Conservation (phyloP, 2,113 vertebrate species). For the Marmota flaviventris region DNA sequence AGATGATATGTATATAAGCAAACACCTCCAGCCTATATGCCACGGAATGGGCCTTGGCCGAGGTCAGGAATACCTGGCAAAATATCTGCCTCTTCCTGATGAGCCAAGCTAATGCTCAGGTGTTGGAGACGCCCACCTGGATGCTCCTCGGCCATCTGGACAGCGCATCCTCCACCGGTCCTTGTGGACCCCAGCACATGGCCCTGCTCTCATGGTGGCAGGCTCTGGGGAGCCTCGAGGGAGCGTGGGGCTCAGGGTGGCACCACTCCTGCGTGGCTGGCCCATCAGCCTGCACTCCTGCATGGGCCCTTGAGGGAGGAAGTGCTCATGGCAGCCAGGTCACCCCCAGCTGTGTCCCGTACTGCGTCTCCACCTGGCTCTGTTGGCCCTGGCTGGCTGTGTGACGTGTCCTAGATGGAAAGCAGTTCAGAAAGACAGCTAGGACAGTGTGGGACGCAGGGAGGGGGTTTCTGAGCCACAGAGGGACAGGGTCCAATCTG, state of each 20-base stretch:
- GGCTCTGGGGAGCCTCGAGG: background rate
- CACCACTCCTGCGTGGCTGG: accelerated
- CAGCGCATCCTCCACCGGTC: accelerated
- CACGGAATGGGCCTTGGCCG: too few relatives aligned
- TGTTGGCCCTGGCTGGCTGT: background rate
- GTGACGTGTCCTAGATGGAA: too few relatives aligned
- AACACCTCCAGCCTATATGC: too few relatives aligned
- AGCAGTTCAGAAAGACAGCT: background rate
- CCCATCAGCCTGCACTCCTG: background rate
- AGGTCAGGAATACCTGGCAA: too few relatives aligned
- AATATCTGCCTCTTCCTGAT: accelerated
- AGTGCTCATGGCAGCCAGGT: background rate
- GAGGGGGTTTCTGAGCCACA: background rate
- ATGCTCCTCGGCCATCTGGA: background rate
- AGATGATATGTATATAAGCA: background rate
- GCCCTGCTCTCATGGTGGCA: accelerated
- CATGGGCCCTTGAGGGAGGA: background rate
- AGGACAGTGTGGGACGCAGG: background rate
- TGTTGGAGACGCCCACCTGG: background rate
- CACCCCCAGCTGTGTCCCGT: background rate
- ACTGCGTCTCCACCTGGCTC: accelerated
- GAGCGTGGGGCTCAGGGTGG: background rate
- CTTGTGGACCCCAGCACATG: background rate
- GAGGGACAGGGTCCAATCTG: background rate
- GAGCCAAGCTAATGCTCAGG: background rate